Evolutionary conservation across 2,888 invertebrate species (phyloP), one percentile per base, ranked within the genome.

Genomic region (Drosophila niveifrons): DNA sequence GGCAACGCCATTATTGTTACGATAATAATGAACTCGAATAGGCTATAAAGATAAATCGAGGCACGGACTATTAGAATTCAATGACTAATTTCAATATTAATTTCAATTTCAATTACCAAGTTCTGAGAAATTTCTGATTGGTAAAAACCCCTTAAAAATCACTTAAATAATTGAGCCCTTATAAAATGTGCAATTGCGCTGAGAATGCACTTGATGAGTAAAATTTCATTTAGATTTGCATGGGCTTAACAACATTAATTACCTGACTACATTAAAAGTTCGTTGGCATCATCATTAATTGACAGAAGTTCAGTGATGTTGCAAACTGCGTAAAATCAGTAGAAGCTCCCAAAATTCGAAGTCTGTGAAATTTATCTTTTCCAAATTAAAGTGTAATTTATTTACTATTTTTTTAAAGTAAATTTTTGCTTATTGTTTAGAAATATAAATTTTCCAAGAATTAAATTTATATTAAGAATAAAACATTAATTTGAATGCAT

Each of bases 271-370:
- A 44, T 43, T 13, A 59, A 51, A 13, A 50, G 43, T 43, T 51
- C 18, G 28, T 50, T 59, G 18, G 34, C 31, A 11, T 15, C 43
- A 29, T 31, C 4, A 41, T 59, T 34, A 18, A 51, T 43, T 59
- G 17, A 43, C 52, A 15, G n/a, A 13, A 23, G 23, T 6, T 39
- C 9, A 36, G 23, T 51, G 3, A 36, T 11, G 29, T n/a, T 8
- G 2, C 18, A 23, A 4, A n/a, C 13, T 23, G 11, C 11, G 6
- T 50, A 50, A 29, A 50, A 31, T 29, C 15, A 13, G 3, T 23
- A 23, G 23, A 6, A n/a, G 6, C 6, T 23, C 23, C 23, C 23
- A 23, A 23, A 23, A 23, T 23, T 23, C 3, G 23, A 23, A 23
- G 23, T 23, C 3, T 6, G 23, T 23, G 23, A 23, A 23, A 4